These are phyloP conservation scores for Phymastichus coffea DNA, from an alignment of 1,140 invertebrate genomes.

Conservation along the genomic window DNA sequence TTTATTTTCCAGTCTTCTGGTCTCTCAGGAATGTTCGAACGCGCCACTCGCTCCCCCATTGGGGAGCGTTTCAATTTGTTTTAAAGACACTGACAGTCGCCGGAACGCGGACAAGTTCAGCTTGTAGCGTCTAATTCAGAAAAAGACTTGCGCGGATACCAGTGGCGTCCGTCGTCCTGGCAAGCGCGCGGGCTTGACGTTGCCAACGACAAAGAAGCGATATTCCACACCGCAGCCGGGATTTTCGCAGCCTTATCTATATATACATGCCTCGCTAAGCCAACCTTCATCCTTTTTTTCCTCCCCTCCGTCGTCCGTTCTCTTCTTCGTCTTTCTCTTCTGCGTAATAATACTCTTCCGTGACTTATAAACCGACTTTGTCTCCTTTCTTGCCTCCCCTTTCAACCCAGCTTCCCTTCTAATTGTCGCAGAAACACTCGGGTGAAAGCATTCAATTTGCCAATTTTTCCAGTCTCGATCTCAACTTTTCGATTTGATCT, in stretches of 20 bases:
- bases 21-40: neutral
- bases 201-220: too few relatives aligned
- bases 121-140: slow-evolving; percentile 36
- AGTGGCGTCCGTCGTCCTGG: neutral
- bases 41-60: neutral
- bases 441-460: too few relatives aligned
- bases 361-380: slow-evolving; percentile 24
- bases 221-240: slow-evolving; percentile 12
- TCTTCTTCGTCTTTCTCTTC: neutral
- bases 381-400: neutral
- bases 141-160: neutral
- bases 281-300: too few relatives aligned
- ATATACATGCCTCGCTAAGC: too few relatives aligned
- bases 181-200: neutral
- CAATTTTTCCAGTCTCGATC: too few relatives aligned
- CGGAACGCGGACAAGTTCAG: slow-evolving; percentile 24
- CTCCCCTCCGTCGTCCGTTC: neutral
- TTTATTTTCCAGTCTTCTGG: neutral
- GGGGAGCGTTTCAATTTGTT: slow-evolving; percentile 38
- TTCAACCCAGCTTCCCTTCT: neutral
- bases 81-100: slow-evolving; percentile 9
- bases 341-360: slow-evolving; percentile 1
- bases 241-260: too few relatives aligned
- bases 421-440: too few relatives aligned
- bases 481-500: too few relatives aligned